Evolutionary conservation across 2,113 vertebrate genomes (phyloP).

Genomic region (human): GRCh38 chr7:80649501-80650000

Average conservation of each 20-base stretch:
- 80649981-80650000: neutral
- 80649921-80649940: neutral
- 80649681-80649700: neutral
- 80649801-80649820: neutral
- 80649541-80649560: neutral
- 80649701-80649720: neutral
- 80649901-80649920: neutral
- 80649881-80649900: neutral
- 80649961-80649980: neutral
- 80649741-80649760: neutral
- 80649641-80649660: neutral
- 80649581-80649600: neutral
- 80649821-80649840: neutral
- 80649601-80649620: neutral
- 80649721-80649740: neutral
- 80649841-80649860: neutral
- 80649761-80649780: neutral
- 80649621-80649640: neutral
- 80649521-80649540: neutral
- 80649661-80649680: slow-evolving; percentile 13
- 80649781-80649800: neutral
- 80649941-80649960: neutral
- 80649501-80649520: neutral
- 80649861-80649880: neutral
- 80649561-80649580: neutral